Conservation (phyloP, 2,113 vertebrate species). For the Coracopsis vasa region DNA sequence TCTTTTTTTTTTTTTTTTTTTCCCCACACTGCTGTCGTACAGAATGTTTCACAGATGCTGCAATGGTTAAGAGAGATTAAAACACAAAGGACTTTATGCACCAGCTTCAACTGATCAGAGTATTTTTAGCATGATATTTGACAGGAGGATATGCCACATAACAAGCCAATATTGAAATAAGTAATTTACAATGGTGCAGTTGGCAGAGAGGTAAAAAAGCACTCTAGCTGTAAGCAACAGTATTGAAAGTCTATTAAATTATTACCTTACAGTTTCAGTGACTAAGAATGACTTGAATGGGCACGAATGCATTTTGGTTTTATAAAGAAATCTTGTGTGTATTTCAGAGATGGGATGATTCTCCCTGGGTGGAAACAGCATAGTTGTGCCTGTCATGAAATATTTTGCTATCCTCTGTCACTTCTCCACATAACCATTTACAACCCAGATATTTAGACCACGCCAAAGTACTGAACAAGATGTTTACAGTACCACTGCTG, state of each 20-base stretch:
- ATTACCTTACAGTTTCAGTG: neutral
- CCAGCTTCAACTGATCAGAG: neutral
- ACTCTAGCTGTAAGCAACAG: neutral
- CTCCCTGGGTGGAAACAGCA: neutral
- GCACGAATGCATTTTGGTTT: neutral
- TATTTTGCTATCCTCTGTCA: neutral
- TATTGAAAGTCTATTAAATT: neutral
- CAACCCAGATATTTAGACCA: neutral
- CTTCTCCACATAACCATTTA: neutral
- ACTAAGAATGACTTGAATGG: neutral
- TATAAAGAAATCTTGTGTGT: neutral
- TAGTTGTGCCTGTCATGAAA: neutral
- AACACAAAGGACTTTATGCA: neutral
- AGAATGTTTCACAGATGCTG: neutral
- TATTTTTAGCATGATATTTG: neutral
- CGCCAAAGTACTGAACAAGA: fast-evolving
- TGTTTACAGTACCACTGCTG: neutral
- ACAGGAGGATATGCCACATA: neutral
- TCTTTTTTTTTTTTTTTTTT: neutral
- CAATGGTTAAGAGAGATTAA: neutral
- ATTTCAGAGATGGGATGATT: neutral
- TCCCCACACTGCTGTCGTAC: fast-evolving
- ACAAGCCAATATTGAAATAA: neutral
- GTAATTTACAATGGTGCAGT: neutral
- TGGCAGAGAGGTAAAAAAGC: neutral